Conservation (phyloP, 2,888 invertebrate genomes). For the Polydrusus pterygomalis region DNA sequence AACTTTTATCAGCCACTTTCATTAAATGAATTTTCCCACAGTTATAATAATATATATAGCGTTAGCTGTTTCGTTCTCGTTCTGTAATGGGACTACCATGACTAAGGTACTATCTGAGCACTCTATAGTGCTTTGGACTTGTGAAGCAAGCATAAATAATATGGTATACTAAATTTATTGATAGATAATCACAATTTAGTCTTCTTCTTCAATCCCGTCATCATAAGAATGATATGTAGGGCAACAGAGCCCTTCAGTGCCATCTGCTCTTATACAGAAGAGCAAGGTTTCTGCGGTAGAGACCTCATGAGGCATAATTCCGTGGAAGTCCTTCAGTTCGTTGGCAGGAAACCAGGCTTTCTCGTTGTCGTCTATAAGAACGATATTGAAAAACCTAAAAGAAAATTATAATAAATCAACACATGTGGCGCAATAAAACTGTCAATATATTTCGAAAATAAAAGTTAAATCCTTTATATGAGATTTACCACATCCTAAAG, state of each 20-base stretch:
- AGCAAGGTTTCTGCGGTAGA: constrained; percentile 84
- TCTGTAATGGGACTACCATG: no score
- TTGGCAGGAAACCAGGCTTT: constrained; percentile 95
- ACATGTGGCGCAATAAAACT: no score
- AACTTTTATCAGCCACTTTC: no score
- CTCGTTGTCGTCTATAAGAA: constrained; percentile 90
- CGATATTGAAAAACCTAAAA: constrained; percentile 85
- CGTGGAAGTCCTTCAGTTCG: constrained; percentile 91
- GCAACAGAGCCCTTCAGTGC: constrained; percentile 88
- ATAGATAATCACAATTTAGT: constrained; percentile 21
- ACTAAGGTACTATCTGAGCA: no score
- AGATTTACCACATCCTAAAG: no score
- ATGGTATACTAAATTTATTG: not conserved
- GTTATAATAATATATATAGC: no score
- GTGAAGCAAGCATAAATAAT: not conserved
- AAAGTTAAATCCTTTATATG: no score
- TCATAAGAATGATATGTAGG: constrained; percentile 78
- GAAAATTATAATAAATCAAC: not conserved
- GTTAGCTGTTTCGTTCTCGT: no score
- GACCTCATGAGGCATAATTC: constrained; percentile 89
- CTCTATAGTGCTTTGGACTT: not conserved
- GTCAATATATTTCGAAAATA: no score
- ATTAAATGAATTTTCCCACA: no score
- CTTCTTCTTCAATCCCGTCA: constrained; percentile 67
- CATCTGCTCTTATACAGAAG: constrained; percentile 90